Percentiles rank a stretch among this genome's conserved stretches.
Conservation (phyloP, 1,140 invertebrate genomes). For the Lucilia sericata region DNA sequence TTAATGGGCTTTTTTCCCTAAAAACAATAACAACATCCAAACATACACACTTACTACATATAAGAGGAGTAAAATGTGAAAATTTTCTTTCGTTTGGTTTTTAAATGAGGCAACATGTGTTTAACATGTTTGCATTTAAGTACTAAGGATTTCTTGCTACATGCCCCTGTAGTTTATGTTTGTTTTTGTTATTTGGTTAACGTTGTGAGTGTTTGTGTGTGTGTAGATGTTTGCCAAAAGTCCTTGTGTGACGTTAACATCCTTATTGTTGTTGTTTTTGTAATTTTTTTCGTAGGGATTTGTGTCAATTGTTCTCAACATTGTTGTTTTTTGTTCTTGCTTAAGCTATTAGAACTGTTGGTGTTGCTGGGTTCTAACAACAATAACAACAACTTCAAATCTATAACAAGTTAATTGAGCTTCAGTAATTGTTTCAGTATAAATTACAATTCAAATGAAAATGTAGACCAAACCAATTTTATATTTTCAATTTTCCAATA, state of each 20-base stretch:
- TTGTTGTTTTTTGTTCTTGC: slow-evolving; percentile 31
- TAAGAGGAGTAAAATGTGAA: background rate
- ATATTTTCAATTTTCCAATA: background rate
- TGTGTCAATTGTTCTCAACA: slow-evolving; percentile 41
- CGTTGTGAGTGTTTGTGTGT: background rate
- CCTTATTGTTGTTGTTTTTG: background rate
- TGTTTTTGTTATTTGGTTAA: background rate
- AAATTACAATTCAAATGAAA: slow-evolving; percentile 2
- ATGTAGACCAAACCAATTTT: slow-evolving; percentile 20
- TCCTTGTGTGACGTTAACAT: slow-evolving; percentile 6
- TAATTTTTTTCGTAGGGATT: slow-evolving; percentile 35
- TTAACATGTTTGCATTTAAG: slow-evolving; percentile 13
- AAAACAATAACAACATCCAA: background rate
- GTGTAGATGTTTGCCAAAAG: background rate
- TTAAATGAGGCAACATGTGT: slow-evolving; percentile 41
- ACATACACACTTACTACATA: background rate
- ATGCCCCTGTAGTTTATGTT: background rate
- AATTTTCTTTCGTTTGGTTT: slow-evolving; percentile 3
- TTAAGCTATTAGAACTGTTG: slow-evolving; percentile 12
- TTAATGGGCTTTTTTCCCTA: slow-evolving; percentile 29
- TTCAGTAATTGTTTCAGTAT: slow-evolving; percentile 33
- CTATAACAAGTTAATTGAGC: slow-evolving; percentile 43
- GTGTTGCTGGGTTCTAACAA: background rate
- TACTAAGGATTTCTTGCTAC: slow-evolving; percentile 22
- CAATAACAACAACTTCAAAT: slow-evolving; percentile 17